A percentile compares a stretch with the other conserved stretches of the same genome.
These are phyloP conservation scores for Stomatorhinus ivindoensis DNA, from an alignment of 2,113 vertebrate species.

Conservation along the genomic window DNA sequence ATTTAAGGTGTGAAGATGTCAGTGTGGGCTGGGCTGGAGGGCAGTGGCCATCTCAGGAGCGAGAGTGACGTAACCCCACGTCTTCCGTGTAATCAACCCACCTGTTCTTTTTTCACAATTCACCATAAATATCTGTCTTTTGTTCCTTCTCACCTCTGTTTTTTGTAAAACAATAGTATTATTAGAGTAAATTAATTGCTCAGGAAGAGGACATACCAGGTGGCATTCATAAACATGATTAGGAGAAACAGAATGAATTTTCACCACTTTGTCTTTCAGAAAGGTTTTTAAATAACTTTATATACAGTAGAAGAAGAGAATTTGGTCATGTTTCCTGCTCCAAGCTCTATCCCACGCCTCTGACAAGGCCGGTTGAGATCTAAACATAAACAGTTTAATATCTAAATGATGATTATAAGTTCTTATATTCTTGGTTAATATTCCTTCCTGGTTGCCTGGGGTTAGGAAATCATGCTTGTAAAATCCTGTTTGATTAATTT, in stretches of 20 bases:
- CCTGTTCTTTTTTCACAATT: not conserved
- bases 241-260: not conserved
- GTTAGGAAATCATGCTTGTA: not conserved
- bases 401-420: slow-evolving; percentile 1
- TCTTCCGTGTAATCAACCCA: not conserved
- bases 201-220: not conserved
- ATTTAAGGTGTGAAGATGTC: not conserved
- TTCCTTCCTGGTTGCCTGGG: not conserved
- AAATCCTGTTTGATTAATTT: slow-evolving; percentile 2
- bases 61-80: not conserved
- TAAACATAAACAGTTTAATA: not conserved
- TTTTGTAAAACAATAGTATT: not conserved
- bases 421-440: not conserved
- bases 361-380: not conserved
- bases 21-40: not conserved
- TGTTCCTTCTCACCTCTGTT: not conserved
- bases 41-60: not conserved
- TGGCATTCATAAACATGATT: not conserved
- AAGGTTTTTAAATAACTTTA: not conserved
- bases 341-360: not conserved
- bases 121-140: not conserved
- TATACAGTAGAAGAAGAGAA: not conserved
- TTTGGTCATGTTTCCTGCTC: not conserved
- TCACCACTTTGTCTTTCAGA: not conserved
- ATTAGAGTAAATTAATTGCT: not conserved